Conservation (phyloP, 2,888 invertebrate species). For the Koerneria pararmatus region DNA sequence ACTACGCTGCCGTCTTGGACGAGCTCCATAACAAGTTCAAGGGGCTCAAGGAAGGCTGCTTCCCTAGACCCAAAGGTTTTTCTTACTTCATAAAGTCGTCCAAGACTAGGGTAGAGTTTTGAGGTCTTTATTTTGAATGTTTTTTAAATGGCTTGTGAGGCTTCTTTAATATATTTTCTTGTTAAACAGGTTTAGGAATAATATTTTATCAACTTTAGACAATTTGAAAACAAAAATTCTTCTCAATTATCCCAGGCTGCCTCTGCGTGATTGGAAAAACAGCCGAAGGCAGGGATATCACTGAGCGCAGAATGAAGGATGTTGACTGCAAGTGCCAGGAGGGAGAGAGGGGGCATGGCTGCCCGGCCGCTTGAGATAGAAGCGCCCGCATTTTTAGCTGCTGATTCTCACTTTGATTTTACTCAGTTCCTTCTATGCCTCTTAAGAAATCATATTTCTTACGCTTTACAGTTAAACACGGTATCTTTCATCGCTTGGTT, state of each 20-base stretch:
- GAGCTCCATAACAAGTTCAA: slow-evolving; percentile 57
- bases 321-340: slow-evolving; percentile 51
- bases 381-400: neutral
- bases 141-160: no score
- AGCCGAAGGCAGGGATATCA: slow-evolving; percentile 54
- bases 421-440: no score
- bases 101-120: neutral
- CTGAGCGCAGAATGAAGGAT: slow-evolving; percentile 56
- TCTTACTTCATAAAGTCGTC: neutral
- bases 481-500: no score
- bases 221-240: neutral
- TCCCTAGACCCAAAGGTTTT: slow-evolving; percentile 50
- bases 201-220: neutral
- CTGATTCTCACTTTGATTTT: neutral
- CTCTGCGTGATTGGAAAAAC: slow-evolving; percentile 57
- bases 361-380: slow-evolving; percentile 34
- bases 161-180: no score
- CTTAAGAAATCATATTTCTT: no score
- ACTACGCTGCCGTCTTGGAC: slow-evolving; percentile 55
- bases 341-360: slow-evolving; percentile 38
- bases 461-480: no score
- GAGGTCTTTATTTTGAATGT: neutral
- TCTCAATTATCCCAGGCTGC: slow-evolving; percentile 38
- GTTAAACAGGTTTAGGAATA: no score
- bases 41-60: slow-evolving; percentile 55